Base-by-base conservation (phyloP, 2,888 invertebrate species). In the Ischnura elegans region DNA sequence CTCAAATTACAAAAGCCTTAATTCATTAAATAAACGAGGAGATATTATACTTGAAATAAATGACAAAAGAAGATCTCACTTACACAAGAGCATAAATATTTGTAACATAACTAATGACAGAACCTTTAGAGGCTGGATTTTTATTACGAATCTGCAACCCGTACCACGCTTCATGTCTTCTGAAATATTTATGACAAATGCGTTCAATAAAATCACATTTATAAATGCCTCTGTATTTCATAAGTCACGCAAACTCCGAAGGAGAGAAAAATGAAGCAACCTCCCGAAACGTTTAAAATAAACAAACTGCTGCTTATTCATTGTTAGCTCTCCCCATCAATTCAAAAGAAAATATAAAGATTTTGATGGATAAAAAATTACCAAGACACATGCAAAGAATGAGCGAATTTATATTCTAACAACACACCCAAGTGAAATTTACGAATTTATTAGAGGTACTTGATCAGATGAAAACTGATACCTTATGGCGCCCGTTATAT, bases 151-250 rank as follows among this genome's bases (percentile, higher is more conserved):
- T 76, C 36, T 25, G 76, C 29, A 76, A 76, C 8, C 76, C 76
- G 76, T 76, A 36, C 76, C 76, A 76, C 36, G 76, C 76, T 76
- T 76, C 36, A 29, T 76, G 76, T 36, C 76, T 76, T n/a, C n/a
- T 76, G 76, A 76, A 36, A 76, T 76, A 76, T 76, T 76, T 36
- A 76, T 76, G 76, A 76, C 36, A 29, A 76, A 76, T 76, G 76
- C 76, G 36, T 36, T 76, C 76, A 76, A 76, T 76, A 76, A 36
- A 76, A 36, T 36, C 76, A 76, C 13, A 36, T 76, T 76, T 36
- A 10, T 36, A 16, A 76, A 76, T 76, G 36, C 36, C 76, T 76
- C 76, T 36, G 36, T 10, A 76, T 10, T 76, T 36, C 36, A 76
- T 76, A 16, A 76, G 76, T 36, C 76, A 76, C 76, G 76, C 76